These are phyloP conservation scores for Tauraco erythrolophus DNA, from an alignment of 2,113 vertebrate genomes.

Conservation along the genomic window DNA sequence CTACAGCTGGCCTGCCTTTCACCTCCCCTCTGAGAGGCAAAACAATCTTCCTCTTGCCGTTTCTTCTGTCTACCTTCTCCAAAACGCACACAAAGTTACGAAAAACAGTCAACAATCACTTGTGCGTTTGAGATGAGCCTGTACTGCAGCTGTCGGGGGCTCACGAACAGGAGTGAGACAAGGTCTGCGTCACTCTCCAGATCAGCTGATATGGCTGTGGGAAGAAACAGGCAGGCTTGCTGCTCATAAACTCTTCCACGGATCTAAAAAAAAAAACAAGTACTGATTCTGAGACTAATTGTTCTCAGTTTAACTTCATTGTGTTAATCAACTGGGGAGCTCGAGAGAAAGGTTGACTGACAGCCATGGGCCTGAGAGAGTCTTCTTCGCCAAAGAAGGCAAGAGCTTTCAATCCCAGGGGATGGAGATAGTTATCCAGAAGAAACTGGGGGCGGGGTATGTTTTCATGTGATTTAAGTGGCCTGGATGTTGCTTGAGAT, in stretches of 20 bases:
- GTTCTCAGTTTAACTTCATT: background rate
- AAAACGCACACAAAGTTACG: background rate
- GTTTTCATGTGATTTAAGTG: background rate
- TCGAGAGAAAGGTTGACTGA: background rate
- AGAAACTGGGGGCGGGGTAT: background rate
- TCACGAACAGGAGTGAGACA: background rate
- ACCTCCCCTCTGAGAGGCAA: background rate
- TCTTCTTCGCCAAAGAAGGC: background rate
- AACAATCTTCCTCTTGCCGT: background rate
- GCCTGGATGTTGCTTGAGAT: background rate
- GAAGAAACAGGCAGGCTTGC: background rate
- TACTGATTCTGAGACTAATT: background rate
- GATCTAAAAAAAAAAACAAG: background rate
- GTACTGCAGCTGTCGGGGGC: background rate
- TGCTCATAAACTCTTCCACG: background rate
- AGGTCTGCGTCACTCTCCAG: background rate
- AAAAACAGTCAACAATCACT: background rate
- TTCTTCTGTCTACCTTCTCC: background rate
- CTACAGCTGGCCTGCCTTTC: constrained; percentile 24
- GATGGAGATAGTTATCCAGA: background rate
- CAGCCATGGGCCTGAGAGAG: background rate
- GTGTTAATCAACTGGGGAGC: background rate
- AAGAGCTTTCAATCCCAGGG: background rate
- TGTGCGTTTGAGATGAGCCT: background rate
- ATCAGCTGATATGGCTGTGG: background rate